Evolutionary conservation across 1,140 invertebrate species (phyloP).

Genomic region (Scaptomyza graminum): DNA sequence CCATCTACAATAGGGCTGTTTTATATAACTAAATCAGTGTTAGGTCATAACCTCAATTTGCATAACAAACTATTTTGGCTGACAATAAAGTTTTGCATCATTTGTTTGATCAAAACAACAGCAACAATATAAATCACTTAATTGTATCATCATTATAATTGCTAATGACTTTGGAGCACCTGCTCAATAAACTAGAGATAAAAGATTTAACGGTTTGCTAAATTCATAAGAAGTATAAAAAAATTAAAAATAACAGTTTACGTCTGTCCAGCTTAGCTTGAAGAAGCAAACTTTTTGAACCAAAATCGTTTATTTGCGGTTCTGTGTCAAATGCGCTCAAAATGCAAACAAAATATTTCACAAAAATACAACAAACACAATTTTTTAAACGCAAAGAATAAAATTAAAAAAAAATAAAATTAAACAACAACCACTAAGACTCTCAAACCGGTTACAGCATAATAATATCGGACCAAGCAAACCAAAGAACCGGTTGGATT

Average conservation of each 20-base stretch:
- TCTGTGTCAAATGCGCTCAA: slow-evolving; percentile 66
- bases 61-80: background rate
- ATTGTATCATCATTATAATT: slow-evolving; percentile 20
- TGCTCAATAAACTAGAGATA: background rate
- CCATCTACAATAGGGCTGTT: no score
- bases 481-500: slow-evolving; percentile 52
- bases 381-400: slow-evolving; percentile 45
- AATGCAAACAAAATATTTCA: slow-evolving; percentile 54
- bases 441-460: slow-evolving; percentile 39
- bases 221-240: background rate
- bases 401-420: slow-evolving; percentile 49
- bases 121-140: slow-evolving; percentile 3
- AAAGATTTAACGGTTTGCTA: background rate
- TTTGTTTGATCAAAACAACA: background rate
- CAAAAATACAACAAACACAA: slow-evolving; percentile 33
- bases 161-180: slow-evolving; percentile 3
- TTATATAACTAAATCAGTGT: background rate
- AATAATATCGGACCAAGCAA: slow-evolving; percentile 44
- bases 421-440: slow-evolving; percentile 25
- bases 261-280: slow-evolving; percentile 10
- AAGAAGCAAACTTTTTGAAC: slow-evolving; percentile 5
- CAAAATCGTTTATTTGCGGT: background rate
- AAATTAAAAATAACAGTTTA: slow-evolving; percentile 34
- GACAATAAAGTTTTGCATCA: background rate
- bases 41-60: background rate